Percentiles rank a stretch among this genome's conserved stretches.
phyloP scores from a whole-genome alignment of 2,113 vertebrate species.

The Neogale vison region DNA sequence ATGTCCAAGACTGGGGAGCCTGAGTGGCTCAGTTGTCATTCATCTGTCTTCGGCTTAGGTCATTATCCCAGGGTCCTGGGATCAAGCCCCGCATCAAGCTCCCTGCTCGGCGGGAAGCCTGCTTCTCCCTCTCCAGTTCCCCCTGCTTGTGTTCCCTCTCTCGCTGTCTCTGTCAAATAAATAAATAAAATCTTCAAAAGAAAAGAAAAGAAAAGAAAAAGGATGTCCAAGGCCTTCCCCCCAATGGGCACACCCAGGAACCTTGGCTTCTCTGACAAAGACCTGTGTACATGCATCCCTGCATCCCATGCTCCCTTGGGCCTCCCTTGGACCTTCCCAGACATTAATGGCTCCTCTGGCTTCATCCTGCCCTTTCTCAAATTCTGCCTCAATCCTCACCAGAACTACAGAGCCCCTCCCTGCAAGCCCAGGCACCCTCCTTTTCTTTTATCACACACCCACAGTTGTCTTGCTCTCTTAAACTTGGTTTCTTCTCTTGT shows the following conservation, averaged over 20 bases:
- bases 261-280: slow-evolving; percentile 54
- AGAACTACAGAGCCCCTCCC: not conserved
- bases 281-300: slow-evolving; percentile 10
- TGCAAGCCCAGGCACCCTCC: not conserved
- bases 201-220: no score
- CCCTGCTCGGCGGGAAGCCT: no score
- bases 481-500: not conserved
- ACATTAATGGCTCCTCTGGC: not conserved
- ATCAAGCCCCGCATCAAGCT: no score
- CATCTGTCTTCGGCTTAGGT: no score
- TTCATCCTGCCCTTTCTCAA: not conserved
- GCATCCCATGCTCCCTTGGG: not conserved
- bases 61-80: no score
- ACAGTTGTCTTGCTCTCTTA: not conserved
- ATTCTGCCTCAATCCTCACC: not conserved
- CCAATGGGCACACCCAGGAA: not conserved
- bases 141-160: no score
- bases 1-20: not conserved
- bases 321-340: not conserved
- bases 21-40: no score
- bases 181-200: no score
- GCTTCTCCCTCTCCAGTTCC: no score
- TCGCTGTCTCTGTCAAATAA: no score
- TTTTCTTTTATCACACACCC: not conserved
- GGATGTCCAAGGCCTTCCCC: not conserved